Evolutionary conservation across 1,140 invertebrate genomes (phyloP), one percentile per base, ranked within the genome.

Genomic region (Calycopis cecrops): DNA sequence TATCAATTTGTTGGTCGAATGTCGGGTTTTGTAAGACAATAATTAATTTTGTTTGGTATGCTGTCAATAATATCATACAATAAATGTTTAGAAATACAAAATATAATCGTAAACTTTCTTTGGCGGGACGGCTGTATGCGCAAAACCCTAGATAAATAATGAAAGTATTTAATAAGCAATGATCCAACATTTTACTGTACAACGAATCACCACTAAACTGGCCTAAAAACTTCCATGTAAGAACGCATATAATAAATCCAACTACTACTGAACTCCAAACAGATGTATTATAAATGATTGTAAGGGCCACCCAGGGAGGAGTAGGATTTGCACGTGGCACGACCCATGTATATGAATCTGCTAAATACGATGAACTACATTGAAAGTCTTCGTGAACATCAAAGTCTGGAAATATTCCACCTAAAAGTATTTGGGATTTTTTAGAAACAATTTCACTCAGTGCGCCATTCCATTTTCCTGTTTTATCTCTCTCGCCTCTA

Each of bases 401-500:
- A 57, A 88, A 87, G 65, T 90, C 89, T 14, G 90, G 89, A 71
- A 85, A 90, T 55, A 85, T 89, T 33, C 87, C 90, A 2, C 90
- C 90, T 9, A 90, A 57, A 4, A 89, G 62, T 3, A 90, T 77
- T 17, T 90, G 78, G 3, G 85, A 89, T 55, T 79, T 73, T 50
- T 79, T 82, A 0, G 69, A 59, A 9, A 61, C 53, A 0, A 90
- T 40, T 9, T 76, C 60, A 1, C 72, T 77, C 35, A 90, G 65
- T n/a, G 85, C 70, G 0, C 88, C 89, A 21, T 75, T 73, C 89
- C 89, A 90, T 3, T 56, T 38, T 11, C 71, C 71, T 48, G 61
- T 51, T 21, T 69, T 54, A 14, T 69, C 28, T 62, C 79, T 66
- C 42, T 89, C 87, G 4, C 89, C 90, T 11, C 89, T 71, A 48